Base-by-base conservation (phyloP, 2,888 invertebrate species). In the Operophtera brumata region DNA sequence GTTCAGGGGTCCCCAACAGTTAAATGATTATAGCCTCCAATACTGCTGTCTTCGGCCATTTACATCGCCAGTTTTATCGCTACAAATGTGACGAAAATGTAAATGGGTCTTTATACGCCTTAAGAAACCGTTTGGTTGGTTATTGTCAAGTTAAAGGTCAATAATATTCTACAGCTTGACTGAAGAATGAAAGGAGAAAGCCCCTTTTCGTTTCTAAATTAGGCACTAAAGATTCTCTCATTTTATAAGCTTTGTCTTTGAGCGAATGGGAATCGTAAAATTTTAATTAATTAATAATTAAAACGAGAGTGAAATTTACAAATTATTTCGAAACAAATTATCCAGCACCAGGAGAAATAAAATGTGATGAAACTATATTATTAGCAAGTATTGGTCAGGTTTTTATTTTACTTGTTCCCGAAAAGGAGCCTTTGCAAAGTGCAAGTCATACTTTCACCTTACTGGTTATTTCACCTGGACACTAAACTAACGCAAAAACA, bases 41-140 rank as follows among this genome's bases (percentile, higher is more conserved):
- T 79, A 82, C 76, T 73, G 74, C 75, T 74, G 73, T 75, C 77
- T 78, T 71, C 66, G 74, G 75, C 71, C 76, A 71, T 80, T 82
- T 77, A 81, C 77, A 80, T 76, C 66, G 71, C 66, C 73, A 75
- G 70, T 72, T 84, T 82, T 84, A 83, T 80, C 72, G 75, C 75
- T 75, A 75, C 77, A 77, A 82, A 83, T 83, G 80, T 80, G 80
- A 78, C 78, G 74, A 76, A 81, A 80, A 83, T 82, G 80, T 80
- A 77, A 82, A 80, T 78, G 70, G 64, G 61, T 56, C 67, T 71
- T 75, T 71, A 69, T 67, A 59, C 66, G 67, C 66, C 66, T 70
- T 72, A 69, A 71, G 70, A 69, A 66, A 70, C 70, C 64, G 71
- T 73, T 70, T 61, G 49, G 61, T 64, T 58, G 70, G 73, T 67